Base-by-base conservation (phyloP, 2,888 invertebrate species). In the Drosophila peninsularis region DNA sequence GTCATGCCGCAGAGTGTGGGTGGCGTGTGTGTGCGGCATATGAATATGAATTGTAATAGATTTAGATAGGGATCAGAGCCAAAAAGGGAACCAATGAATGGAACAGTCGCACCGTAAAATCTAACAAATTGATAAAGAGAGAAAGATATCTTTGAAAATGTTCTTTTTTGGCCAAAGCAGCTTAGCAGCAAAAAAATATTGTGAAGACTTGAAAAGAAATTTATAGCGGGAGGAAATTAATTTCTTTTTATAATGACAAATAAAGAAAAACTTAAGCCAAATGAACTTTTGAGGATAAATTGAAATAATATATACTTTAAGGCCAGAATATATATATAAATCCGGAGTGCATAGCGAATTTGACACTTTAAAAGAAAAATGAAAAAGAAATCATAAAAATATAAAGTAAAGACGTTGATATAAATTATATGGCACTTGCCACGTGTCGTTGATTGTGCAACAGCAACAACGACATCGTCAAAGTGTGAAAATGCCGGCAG, bases 21-120 rank as follows among this genome's bases (percentile, higher is more conserved):
- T 21, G 11, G 17, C 41, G 14, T 9, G 36, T 9, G 50, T 82
- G 78, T 69, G 42, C 54, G 72, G 74, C 79, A 82, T 88, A 88
- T 79, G 85, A 85, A 88, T 88, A 85, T 83, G 86, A 88, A 78
- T 85, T 81, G 71, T 82, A 85, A 88, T 88, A 74, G 88, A 75
- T 79, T 85, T 74, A 75, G 85, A 88, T 88, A 73, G 64, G 88
- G 77, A 85, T 85, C 85, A 75, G 72, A 64, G 36, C 27, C 37
- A 73, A 68, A 47, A 63, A 62, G 62, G 62, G 24, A 55, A 62
- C 49, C 66, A 66, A 53, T 81, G 64, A 82, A 82, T 69, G 72
- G 75, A 83, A 54, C 70, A 83, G 77, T 17, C 47, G 53, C 64
- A 77, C 79, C 84, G 80, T 81, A 65, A 86, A 86, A 83, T 81